Evolutionary conservation across 2,113 vertebrate genomes (phyloP), one percentile per base, ranked within the genome.

Genomic region (Mastomys coucha): DNA sequence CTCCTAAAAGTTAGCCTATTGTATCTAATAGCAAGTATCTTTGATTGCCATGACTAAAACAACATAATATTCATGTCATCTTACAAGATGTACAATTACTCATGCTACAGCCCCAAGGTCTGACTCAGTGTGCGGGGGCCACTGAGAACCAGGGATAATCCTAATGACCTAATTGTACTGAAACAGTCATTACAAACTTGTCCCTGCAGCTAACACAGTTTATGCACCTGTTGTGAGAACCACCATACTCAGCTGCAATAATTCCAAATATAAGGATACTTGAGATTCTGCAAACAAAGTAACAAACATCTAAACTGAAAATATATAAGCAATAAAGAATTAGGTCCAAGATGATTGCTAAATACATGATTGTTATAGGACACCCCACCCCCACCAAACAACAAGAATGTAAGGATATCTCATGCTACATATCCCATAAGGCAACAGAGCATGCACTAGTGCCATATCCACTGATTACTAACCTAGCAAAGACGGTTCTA

Each of bases 31-130:
- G 98, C 97, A 98, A 97, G 98, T 98, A 98, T 96, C 97, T 97
- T 96, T 97, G 96, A 97, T 98, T 98, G 98, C 98, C 97, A 98
- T 96, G 96, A 97, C 98, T 98, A 98, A 98, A 98, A 97, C 97
- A 98, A 98, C 97, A 96, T 87, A 97, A 98, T 96, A 97, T 97
- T 97, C 96, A 96, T 80, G 91, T 96, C 97, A 96, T 98, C 98
- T 97, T 95, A 96, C 98, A 98, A 98, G 97, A 98, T 98, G 97
- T 98, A 96, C 97, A 97, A 97, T 98, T 98, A 98, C 98, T 97
- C 98, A 98, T 95, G 98, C 96, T 98, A 98, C 98, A 98, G 97
- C 97, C 98, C 97, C 96, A 98, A 97, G 98, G 96, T 84, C 76
- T 90, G 95, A 93, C 97, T 97, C 95, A 98, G 97, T 97, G 95